Evolutionary conservation across 2,888 invertebrate genomes (phyloP).

Genomic region (Dexiosoma caninum): DNA sequence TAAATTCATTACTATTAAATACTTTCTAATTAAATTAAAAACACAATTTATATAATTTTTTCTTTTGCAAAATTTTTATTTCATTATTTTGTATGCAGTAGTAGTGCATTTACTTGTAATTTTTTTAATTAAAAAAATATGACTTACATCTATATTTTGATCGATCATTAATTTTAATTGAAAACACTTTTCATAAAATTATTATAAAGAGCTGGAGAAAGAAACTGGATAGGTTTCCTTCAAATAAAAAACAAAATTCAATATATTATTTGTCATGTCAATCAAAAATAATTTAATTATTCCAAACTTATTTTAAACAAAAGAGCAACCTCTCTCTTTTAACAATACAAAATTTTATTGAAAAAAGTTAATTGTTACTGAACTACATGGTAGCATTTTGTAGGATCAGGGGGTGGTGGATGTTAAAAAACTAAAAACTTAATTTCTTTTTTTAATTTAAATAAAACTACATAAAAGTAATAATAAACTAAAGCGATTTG

Average conservation of each 20-base stretch:
- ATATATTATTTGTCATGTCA: neutral
- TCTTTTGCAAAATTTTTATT: slow-evolving; percentile 54
- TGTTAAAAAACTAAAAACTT: neutral
- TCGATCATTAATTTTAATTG: slow-evolving; percentile 11
- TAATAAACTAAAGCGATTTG: slow-evolving; percentile 50
- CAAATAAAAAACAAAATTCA: neutral
- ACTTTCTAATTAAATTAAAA: too few relatives aligned
- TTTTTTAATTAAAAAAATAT: slow-evolving; percentile 20
- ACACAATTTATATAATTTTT: slow-evolving; percentile 10
- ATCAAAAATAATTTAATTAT: neutral
- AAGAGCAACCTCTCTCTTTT: neutral
- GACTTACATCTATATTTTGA: slow-evolving; percentile 30
- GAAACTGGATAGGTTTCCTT: neutral
- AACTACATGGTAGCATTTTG: slow-evolving; percentile 48
- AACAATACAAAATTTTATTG: neutral
- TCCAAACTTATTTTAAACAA: neutral
- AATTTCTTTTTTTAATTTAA: neutral
- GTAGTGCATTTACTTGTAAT: slow-evolving; percentile 25
- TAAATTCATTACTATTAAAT: too few relatives aligned
- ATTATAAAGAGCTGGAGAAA: neutral
- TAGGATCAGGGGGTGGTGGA: neutral
- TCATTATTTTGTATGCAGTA: slow-evolving; percentile 29
- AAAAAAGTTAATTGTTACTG: slow-evolving; percentile 6
- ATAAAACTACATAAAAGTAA: neutral
- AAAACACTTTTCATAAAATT: slow-evolving; percentile 11